Base-by-base conservation (phyloP, 1,140 invertebrate genomes). In the Halotydeus destructor region DNA sequence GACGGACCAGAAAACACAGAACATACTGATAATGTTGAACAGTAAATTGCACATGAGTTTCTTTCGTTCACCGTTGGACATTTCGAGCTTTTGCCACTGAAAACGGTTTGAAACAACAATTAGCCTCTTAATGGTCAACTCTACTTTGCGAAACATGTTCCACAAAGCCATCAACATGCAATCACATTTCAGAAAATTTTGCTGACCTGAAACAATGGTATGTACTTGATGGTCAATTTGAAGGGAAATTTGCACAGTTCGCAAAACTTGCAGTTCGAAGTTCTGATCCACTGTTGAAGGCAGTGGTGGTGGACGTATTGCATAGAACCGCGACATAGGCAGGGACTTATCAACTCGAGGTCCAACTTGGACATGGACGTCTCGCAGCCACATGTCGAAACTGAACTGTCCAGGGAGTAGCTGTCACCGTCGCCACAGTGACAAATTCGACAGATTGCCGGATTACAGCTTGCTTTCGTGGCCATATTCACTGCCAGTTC, bases 161-260 rank as follows among this genome's bases (percentile, higher is more conserved):
- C n/a, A n/a, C n/a, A n/a, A n/a, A n/a, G n/a, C n/a, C n/a, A n/a
- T n/a, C n/a, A n/a, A n/a, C n/a, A n/a, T n/a, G n/a, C n/a, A n/a
- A n/a, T n/a, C n/a, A n/a, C n/a, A n/a, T n/a, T n/a, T n/a, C n/a
- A n/a, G n/a, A n/a, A n/a, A n/a, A n/a, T n/a, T n/a, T n/a, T n/a
- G n/a, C 66, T 63, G 59, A 89, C 85, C 70, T 89, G 78, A 60
- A 74, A 78, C 55, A 91, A 82, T 51, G 85, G 84, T 62, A 91
- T 91, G 51, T 83, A 81, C 69, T 88, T 91, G 31, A 82, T 81
- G 57, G 88, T 83, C 79, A 94, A 85, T 50, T 85, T 80, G 61
- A 91, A 94, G 52, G 83, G 78, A 63, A 85, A 91, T 68, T 88
- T 86, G 68, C 88, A 96, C 36, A 96, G 67, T 69, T 96, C 88